Conservation (phyloP, 2,797 vertebrate genomes). For the Artibeus jamaicensis region DNA sequence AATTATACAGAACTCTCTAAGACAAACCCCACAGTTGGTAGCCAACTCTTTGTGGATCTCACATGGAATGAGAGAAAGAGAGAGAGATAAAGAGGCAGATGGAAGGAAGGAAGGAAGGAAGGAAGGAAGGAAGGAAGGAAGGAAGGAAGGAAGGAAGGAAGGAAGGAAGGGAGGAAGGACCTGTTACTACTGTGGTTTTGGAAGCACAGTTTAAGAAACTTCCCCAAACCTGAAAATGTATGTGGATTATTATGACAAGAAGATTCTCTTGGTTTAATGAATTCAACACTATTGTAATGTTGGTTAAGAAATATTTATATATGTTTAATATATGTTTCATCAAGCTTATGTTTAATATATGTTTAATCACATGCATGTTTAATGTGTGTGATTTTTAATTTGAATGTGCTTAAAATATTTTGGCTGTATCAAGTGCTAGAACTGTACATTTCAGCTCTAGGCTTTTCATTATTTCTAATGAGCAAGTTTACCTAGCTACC, state of each 20-base stretch:
- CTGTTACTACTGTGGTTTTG: background rate
- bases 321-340: background rate
- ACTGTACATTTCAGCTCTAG: background rate
- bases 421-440: background rate
- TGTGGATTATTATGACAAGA: background rate
- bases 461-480: background rate
- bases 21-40: background rate
- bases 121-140: too few species aligned
- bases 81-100: background rate
- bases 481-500: background rate
- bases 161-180: fast-evolving
- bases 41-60: background rate
- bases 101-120: too few species aligned
- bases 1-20: background rate
- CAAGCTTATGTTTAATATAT: too few species aligned
- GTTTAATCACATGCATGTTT: too few species aligned
- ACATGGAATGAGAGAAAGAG: background rate
- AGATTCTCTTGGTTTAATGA: background rate
- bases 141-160: background rate
- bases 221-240: background rate
- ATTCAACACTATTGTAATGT: background rate
- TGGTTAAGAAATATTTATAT: background rate
- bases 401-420: background rate
- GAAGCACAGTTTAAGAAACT: background rate
- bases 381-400: background rate